A percentile compares a stretch with the other conserved stretches of the same genome.
Conservation (phyloP, 1,140 invertebrate species). For the Bombus pascuorum region DNA sequence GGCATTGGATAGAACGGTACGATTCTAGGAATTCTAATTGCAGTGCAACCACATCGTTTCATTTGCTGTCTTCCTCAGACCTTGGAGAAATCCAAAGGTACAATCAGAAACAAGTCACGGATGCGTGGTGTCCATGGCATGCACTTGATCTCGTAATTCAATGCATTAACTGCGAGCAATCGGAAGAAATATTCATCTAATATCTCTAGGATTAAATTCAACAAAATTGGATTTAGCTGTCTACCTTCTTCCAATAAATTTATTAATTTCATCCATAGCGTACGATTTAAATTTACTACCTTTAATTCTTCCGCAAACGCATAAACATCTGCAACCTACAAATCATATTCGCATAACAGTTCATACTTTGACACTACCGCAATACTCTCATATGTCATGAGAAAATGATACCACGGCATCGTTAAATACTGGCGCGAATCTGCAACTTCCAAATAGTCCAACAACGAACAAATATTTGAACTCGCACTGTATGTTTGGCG, state of each 20-base stretch:
- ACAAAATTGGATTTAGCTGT: neutral
- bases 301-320: neutral
- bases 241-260: too few relatives aligned
- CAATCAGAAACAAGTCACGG: neutral
- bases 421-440: neutral
- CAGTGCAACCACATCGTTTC: constrained; percentile 61
- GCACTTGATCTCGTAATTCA: neutral
- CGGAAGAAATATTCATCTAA: neutral
- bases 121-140: neutral
- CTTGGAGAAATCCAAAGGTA: constrained; percentile 25
- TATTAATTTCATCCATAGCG: too few relatives aligned
- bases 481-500: neutral
- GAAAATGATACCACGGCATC: neutral
- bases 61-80: constrained; percentile 65
- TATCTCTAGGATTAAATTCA: neutral
- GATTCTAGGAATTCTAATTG: constrained; percentile 69
- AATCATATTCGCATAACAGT: neutral
- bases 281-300: too few relatives aligned
- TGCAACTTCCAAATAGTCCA: neutral
- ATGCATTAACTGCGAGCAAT: neutral
- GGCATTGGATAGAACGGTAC: constrained; percentile 61
- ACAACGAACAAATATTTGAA: neutral
- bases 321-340: neutral
- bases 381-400: neutral
- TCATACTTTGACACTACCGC: neutral